Evolutionary conservation across 2,888 invertebrate genomes (phyloP), one percentile per base, ranked within the genome.

Genomic region (Leucophora obtusa): DNA sequence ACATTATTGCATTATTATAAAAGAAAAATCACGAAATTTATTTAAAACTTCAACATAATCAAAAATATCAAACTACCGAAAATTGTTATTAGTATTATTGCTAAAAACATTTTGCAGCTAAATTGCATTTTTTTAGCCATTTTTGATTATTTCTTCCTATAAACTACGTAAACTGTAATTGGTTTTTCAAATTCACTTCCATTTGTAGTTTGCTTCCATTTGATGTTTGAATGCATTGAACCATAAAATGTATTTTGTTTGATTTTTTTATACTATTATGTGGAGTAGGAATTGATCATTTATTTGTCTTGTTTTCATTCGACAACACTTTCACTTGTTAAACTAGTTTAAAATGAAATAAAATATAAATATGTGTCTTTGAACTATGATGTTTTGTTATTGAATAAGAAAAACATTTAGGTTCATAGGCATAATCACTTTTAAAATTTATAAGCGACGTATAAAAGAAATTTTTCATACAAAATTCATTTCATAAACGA

Each of bases 241-340:
- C 79, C 75, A 63, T 58, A 68, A 71, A 80, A 71, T 62, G n/a
- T 51, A 54, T 47, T 68, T 6, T 28, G 8, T 21, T 15, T 24
- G 9, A 6, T 33, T 56, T 56, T 24, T 7, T 14, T 14, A 2
- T 15, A 21, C 24, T 21, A 10, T 24, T 54, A 14, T 43, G 47
- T 15, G 47, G 6, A 17, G 60, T 53, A 66, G 65, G 59, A 71
- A 77, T 77, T 71, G 77, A 65, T 71, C 77, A 77, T 47, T 77
- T 70, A 70, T 65, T 70, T 71, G 6, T 70, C 24, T 50, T 54
- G 38, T 54, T 33, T 47, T 47, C n/a, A 6, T 47, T 43, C 15
- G 70, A 77, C 3, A 76, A 77, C 72, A 77, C 81, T 81, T 81
- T 81, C 81, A 81, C 81, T 76, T 73, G 76, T 24, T 54, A 62